A percentile compares a stretch with the other conserved stretches of the same genome.
phyloP scores from a whole-genome alignment of 2,113 vertebrate species.

The Austrofundulus limnaeus region DNA sequence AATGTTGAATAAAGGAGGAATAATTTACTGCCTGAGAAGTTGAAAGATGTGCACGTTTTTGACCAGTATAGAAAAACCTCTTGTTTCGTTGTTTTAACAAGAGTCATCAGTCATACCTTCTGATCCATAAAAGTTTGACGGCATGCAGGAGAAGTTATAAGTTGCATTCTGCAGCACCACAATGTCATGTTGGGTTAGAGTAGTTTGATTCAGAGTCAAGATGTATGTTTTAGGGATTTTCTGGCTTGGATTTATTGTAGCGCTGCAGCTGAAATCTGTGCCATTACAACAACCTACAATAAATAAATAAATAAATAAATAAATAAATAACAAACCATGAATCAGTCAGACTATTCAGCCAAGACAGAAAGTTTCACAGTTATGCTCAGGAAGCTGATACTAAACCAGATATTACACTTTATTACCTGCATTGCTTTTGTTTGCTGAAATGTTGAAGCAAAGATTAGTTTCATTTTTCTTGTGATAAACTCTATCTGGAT shows the following conservation, averaged over 20 bases:
- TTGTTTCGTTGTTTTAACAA: no score
- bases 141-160: rapidly evolving
- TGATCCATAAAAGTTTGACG: not conserved
- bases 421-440: not conserved
- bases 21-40: no score
- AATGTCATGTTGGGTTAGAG: slow-evolving; percentile 14
- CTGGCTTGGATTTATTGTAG: rapidly evolving
- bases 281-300: not conserved
- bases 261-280: not conserved
- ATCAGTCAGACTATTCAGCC: not conserved
- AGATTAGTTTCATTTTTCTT: not conserved
- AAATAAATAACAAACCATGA: slow-evolving; percentile 3
- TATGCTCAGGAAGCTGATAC: not conserved
- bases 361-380: not conserved
- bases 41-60: no score
- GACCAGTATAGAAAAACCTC: no score
- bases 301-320: no score
- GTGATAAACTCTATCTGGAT: not conserved
- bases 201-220: not conserved
- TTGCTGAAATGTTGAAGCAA: not conserved
- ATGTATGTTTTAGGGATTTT: not conserved
- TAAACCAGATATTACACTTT: not conserved
- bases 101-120: not conserved
- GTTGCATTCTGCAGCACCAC: rapidly evolving
- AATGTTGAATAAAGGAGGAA: no score